These are phyloP conservation scores for Vulpes vulpes DNA, from an alignment of 2,113 vertebrate genomes.

Conservation along the genomic window DNA sequence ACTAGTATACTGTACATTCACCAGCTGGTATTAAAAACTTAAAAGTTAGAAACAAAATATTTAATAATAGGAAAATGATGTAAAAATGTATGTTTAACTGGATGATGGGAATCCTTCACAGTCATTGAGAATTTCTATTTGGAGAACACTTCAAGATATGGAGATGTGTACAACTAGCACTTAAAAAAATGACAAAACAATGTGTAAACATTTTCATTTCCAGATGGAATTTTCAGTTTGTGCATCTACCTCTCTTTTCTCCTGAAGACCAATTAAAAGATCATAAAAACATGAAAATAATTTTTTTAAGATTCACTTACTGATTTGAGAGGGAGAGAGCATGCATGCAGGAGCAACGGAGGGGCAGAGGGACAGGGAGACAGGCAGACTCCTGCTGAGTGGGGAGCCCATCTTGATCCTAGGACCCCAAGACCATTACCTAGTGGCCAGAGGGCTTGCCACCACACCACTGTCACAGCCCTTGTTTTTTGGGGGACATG, in stretches of 20 bases:
- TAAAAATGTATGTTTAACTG: not conserved
- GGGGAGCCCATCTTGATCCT: too few relatives aligned
- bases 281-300: not conserved
- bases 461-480: too few relatives aligned
- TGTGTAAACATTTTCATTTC: not conserved
- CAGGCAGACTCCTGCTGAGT: too few relatives aligned
- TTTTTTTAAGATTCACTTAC: too few relatives aligned
- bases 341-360: too few relatives aligned
- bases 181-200: not conserved
- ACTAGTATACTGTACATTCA: too few relatives aligned
- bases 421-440: too few relatives aligned
- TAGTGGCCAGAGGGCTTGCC: too few relatives aligned
- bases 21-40: too few relatives aligned
- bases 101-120: not conserved
- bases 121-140: not conserved
- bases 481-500: too few relatives aligned
- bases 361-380: too few relatives aligned
- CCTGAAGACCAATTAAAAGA: not conserved
- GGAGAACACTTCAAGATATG: not conserved
- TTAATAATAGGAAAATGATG: not conserved
- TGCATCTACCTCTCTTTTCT: not conserved
- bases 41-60: not conserved
- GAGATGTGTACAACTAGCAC: not conserved
- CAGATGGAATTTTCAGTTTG: not conserved
- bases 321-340: too few relatives aligned